A percentile compares a stretch with the other conserved stretches of the same genome.
Evolutionary conservation across 2,888 invertebrate genomes (phyloP).

Genomic region (Lottia scabra): DNA sequence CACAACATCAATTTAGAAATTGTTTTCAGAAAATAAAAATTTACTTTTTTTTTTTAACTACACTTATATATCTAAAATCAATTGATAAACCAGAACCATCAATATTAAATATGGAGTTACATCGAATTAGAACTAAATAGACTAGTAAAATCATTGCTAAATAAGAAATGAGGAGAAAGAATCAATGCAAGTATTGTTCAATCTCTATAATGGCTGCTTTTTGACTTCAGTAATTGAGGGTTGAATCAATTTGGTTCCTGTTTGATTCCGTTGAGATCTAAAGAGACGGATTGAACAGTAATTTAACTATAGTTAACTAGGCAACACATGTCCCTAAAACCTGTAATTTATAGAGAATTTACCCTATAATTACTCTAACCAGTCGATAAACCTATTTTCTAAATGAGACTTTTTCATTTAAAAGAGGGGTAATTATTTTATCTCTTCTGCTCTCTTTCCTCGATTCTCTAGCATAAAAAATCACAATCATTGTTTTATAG

Average conservation of each 20-base stretch:
- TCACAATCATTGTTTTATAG: no score
- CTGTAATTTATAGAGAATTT: neutral
- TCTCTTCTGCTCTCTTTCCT: neutral
- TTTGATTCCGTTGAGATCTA: neutral
- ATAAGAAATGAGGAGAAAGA: no score
- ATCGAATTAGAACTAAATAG: no score
- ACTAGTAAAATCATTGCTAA: no score
- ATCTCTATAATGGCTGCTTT: neutral
- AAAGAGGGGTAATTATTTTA: conserved; percentile 1
- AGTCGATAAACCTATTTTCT: conserved; percentile 5
- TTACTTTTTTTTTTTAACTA: no score
- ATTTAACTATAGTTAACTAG: neutral
- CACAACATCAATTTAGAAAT: no score
- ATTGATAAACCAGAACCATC: no score
- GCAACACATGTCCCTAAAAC: conserved; percentile 6
- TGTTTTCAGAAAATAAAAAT: no score
- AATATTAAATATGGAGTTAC: no score
- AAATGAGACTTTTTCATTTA: neutral
- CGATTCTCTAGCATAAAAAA: no score
- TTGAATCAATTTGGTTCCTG: neutral
- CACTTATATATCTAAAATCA: no score
- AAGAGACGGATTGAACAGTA: neutral
- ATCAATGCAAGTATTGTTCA: no score
- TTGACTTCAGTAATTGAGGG: neutral
- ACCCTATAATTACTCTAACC: neutral